phyloP scores from a whole-genome alignment of 2,797 vertebrate genomes.

The Lithobates sylvaticus region DNA sequence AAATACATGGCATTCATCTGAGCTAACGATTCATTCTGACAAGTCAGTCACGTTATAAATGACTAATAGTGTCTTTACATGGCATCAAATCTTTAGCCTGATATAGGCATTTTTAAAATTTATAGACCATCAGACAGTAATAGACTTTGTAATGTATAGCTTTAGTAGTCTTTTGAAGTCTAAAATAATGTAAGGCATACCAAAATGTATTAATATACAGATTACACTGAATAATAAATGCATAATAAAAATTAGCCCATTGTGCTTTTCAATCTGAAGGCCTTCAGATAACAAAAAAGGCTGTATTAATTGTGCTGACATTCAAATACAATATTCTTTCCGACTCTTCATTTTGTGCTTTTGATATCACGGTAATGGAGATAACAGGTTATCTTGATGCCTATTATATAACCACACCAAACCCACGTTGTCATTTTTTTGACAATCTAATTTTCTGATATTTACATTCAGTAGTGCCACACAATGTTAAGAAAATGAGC shows the following conservation, averaged over 20 bases:
- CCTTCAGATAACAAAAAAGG: constrained; percentile 10
- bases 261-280: constrained; percentile 8
- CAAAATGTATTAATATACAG: constrained; percentile 24
- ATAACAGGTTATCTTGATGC: constrained; percentile 36
- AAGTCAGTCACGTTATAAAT: constrained; percentile 71
- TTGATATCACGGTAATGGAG: constrained; percentile 16
- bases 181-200: background rate
- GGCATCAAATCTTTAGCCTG: constrained; percentile 68
- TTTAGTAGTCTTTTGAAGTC: constrained; percentile 51
- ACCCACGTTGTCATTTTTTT: background rate
- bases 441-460: background rate
- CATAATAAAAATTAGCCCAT: constrained; percentile 47
- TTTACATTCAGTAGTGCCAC: background rate
- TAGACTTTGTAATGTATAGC: constrained; percentile 67
- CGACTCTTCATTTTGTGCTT: constrained; percentile 15
- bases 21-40: constrained; percentile 70
- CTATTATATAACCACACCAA: background rate
- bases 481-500: background rate
- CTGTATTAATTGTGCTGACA: background rate
- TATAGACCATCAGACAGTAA: constrained; percentile 66
- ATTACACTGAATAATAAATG: constrained; percentile 27
- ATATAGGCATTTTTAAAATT: constrained; percentile 69
- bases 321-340: constrained; percentile 26
- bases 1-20: constrained; percentile 66
- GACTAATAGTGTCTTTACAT: constrained; percentile 65